Conservation (phyloP, 2,797 vertebrate genomes). For the Microcaecilia unicolor region DNA sequence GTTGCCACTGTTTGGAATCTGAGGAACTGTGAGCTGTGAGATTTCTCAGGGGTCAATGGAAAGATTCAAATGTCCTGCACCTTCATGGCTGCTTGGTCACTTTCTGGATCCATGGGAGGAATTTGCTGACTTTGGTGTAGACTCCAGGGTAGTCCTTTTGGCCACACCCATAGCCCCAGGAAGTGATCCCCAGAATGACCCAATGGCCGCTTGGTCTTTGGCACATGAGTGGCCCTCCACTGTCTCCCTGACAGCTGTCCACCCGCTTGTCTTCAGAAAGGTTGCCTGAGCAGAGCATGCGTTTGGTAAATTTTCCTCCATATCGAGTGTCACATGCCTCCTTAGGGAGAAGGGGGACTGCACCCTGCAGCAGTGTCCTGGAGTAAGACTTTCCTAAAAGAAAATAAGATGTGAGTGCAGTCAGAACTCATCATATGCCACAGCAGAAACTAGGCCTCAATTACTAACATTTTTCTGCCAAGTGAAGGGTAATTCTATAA, state of each 20-base stretch:
- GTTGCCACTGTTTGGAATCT: background rate
- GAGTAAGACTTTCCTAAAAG: conserved; percentile 74
- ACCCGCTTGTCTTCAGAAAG: conserved; percentile 65
- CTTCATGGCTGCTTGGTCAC: conserved; percentile 46
- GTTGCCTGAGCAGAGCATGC: conserved; percentile 81
- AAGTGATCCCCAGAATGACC: conserved; percentile 74
- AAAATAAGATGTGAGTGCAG: conserved; percentile 16
- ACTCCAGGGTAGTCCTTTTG: conserved; percentile 72
- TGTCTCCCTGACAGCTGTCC: conserved; percentile 83
- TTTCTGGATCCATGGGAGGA: conserved; percentile 71
- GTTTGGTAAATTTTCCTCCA: conserved; percentile 63
- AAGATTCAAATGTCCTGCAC: background rate
- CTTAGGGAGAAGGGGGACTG: conserved; percentile 67
- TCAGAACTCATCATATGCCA: background rate
- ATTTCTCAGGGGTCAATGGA: background rate
- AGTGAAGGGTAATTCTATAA: too few relatives aligned
- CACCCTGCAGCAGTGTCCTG: conserved; percentile 69
- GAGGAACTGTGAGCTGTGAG: background rate
- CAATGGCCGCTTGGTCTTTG: conserved; percentile 63
- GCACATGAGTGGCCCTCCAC: conserved; percentile 77
- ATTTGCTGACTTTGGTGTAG: conserved; percentile 77
- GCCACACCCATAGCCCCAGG: conserved; percentile 79
- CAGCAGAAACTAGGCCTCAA: too few relatives aligned
- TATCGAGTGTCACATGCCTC: conserved; percentile 65
- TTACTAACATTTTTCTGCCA: too few relatives aligned